These are phyloP conservation scores for Caranx melampygus DNA, from an alignment of 2,113 vertebrate species.

Conservation along the genomic window DNA sequence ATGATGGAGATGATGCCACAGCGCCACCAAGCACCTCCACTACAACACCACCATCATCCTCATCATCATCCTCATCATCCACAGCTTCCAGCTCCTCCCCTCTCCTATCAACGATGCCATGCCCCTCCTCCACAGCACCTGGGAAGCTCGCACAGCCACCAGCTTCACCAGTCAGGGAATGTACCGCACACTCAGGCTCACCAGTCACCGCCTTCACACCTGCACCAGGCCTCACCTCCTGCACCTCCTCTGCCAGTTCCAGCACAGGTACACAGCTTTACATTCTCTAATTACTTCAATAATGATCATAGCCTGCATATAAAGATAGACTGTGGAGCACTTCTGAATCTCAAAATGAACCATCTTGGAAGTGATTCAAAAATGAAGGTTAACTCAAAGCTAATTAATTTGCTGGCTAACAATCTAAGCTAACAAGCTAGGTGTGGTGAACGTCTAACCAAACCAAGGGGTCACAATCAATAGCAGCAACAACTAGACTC, in stretches of 20 bases:
- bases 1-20: slow-evolving; percentile 97
- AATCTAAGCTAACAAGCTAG: too few relatives aligned
- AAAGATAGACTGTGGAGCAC: too few relatives aligned
- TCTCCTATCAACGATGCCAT: slow-evolving; percentile 86
- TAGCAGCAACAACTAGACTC: too few relatives aligned
- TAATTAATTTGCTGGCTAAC: too few relatives aligned
- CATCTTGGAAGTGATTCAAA: too few relatives aligned
- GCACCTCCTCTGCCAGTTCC: slow-evolving; percentile 87
- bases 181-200: slow-evolving; percentile 86
- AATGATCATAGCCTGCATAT: neutral
- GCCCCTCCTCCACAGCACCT: slow-evolving; percentile 88
- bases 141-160: slow-evolving; percentile 88
- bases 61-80: slow-evolving; percentile 73
- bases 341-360: too few relatives aligned
- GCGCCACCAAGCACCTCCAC: slow-evolving; percentile 89
- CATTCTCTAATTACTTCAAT: slow-evolving; percentile 25
- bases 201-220: slow-evolving; percentile 90
- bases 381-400: too few relatives aligned
- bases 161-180: slow-evolving; percentile 83
- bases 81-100: slow-evolving; percentile 87
- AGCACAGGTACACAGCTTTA: slow-evolving; percentile 86
- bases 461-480: too few relatives aligned
- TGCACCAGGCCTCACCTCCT: slow-evolving; percentile 90
- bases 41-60: slow-evolving; percentile 85
- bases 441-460: too few relatives aligned